Evolutionary conservation across 2,888 invertebrate species (phyloP).

Genomic region (Blastobasis lacticolella): DNA sequence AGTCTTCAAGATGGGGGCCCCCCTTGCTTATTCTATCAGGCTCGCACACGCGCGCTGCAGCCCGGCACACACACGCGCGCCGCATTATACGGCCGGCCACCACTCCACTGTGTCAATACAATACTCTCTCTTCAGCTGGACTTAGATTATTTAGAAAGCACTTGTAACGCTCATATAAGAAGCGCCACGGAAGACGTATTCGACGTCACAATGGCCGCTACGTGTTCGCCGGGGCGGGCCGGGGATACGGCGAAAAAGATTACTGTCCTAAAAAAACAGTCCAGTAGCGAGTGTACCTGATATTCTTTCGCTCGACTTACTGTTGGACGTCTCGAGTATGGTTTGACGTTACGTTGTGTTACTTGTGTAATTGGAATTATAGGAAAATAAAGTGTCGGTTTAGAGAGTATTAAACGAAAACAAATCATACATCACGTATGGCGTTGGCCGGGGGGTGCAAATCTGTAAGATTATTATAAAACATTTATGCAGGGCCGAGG

Average conservation of each 20-base stretch:
- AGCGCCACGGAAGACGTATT: constrained; percentile 69
- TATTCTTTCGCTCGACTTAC: constrained; percentile 57
- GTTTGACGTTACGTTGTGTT: no score
- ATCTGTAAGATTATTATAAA: constrained; percentile 37
- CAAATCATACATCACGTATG: constrained; percentile 1
- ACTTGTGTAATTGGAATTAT: background rate
- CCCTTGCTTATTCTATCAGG: constrained; percentile 74
- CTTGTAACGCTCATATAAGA: constrained; percentile 76
- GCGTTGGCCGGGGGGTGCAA: constrained; percentile 23
- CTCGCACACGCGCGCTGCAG: constrained; percentile 49
- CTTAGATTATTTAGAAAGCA: constrained; percentile 77
- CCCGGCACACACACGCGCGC: constrained; percentile 44
- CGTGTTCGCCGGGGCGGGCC: constrained; percentile 63
- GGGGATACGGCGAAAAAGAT: constrained; percentile 67
- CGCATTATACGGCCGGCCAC: constrained; percentile 73
- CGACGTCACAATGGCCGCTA: constrained; percentile 70
- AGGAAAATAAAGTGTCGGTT: background rate
- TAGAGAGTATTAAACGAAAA: background rate
- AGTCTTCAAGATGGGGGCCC: constrained; percentile 67
- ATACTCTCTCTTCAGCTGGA: constrained; percentile 74
- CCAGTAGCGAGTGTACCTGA: constrained; percentile 60
- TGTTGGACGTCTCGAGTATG: constrained; percentile 18
- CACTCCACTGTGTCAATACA: constrained; percentile 76
- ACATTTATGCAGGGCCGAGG: constrained; percentile 48
- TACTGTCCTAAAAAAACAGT: constrained; percentile 74